These are phyloP conservation scores for Esox lucius DNA, from an alignment of 2,797 vertebrate species.

Conservation along the genomic window DNA sequence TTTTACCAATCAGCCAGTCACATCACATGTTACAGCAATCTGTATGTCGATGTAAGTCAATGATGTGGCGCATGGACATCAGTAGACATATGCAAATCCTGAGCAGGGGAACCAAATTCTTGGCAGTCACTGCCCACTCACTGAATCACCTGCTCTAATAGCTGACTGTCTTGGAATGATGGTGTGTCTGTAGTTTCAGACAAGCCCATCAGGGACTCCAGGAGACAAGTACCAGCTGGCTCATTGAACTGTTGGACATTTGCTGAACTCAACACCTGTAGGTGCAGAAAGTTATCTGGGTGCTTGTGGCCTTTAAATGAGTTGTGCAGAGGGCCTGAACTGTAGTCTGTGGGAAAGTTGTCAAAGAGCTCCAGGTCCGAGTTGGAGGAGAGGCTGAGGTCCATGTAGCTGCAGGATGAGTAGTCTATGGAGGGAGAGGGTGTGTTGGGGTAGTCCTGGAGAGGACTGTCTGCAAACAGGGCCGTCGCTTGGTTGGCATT, in stretches of 20 bases:
- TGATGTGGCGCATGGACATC: too few relatives aligned
- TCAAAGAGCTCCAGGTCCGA: slow-evolving; percentile 90
- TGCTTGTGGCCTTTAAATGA: slow-evolving; percentile 81
- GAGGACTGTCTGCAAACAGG: slow-evolving; percentile 66
- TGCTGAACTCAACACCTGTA: slow-evolving; percentile 77
- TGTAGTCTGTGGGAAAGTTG: slow-evolving; percentile 81
- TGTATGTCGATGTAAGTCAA: too few relatives aligned
- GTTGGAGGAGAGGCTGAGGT: slow-evolving; percentile 89
- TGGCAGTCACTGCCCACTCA: slow-evolving; percentile 16
- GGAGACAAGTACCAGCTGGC: slow-evolving; percentile 76
- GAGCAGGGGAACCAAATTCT: background rate
- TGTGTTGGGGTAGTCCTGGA: slow-evolving; percentile 63
- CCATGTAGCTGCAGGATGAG: slow-evolving; percentile 78
- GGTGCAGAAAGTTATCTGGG: slow-evolving; percentile 73
- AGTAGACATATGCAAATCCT: too few relatives aligned
- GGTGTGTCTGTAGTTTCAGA: slow-evolving; percentile 75
- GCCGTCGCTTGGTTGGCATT: slow-evolving; percentile 84
- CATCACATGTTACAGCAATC: too few relatives aligned
- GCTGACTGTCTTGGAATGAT: slow-evolving; percentile 71
- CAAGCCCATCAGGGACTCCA: slow-evolving; percentile 88
- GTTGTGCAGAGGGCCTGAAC: slow-evolving; percentile 83
- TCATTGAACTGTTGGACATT: slow-evolving; percentile 75
- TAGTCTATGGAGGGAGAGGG: slow-evolving; percentile 69
- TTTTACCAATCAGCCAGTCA: too few relatives aligned
- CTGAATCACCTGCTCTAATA: slow-evolving; percentile 73